A percentile compares a stretch with the other conserved stretches of the same genome.
Evolutionary conservation across 2,797 vertebrate species (phyloP).

Genomic region (Thamnophis elegans): DNA sequence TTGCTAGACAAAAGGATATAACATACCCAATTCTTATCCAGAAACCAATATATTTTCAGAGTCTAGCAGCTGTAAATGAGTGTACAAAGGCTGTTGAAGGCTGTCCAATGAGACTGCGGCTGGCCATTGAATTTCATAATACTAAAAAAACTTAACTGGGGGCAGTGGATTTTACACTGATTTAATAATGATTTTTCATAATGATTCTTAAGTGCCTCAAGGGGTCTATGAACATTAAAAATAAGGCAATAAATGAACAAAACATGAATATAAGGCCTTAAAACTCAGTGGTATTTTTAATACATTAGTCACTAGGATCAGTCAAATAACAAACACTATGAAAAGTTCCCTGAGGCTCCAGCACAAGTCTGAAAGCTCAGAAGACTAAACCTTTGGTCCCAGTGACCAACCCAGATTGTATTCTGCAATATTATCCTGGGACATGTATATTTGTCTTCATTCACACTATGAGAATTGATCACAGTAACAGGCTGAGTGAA

Average conservation of each 20-base stretch:
- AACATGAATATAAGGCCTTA: background rate
- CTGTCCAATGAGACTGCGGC: background rate
- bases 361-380: background rate
- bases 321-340: background rate
- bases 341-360: background rate
- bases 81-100: background rate
- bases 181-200: background rate
- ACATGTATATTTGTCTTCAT: background rate
- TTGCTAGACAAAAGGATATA: background rate
- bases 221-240: background rate
- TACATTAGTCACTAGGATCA: background rate
- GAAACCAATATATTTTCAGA: background rate
- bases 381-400: background rate
- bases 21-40: background rate
- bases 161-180: background rate
- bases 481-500: background rate
- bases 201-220: background rate
- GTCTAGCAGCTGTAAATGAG: background rate
- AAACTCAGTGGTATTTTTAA: background rate
- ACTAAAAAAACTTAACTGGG: background rate
- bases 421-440: background rate
- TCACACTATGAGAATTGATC: background rate
- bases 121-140: background rate
- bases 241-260: background rate
- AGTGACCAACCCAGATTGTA: background rate